A percentile compares a stretch with the other conserved stretches of the same genome.
These are phyloP conservation scores for Erebia palarica DNA, from an alignment of 2,888 invertebrate genomes.

Conservation along the genomic window DNA sequence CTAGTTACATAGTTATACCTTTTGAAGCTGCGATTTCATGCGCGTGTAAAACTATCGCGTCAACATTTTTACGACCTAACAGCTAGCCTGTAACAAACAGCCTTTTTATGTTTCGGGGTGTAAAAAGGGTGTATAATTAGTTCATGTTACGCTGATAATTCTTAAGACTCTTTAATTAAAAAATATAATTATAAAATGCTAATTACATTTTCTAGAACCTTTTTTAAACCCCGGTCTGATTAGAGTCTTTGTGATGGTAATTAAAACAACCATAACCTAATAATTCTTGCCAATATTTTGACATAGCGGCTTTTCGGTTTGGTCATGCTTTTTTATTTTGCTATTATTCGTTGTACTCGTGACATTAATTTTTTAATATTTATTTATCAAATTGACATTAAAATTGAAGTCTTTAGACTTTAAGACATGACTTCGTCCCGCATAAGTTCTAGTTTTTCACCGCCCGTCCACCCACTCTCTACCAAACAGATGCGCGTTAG, in stretches of 20 bases:
- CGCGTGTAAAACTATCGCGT: background rate
- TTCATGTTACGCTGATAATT: slow-evolving; percentile 1
- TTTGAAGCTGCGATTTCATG: too few species aligned
- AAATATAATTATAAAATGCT: background rate
- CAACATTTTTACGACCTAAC: slow-evolving; percentile 8
- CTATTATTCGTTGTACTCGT: too few species aligned
- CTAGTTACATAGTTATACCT: too few species aligned
- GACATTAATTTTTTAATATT: too few species aligned
- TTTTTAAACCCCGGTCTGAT: background rate
- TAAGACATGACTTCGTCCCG: too few species aligned
- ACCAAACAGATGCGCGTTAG: background rate
- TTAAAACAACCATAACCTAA: background rate
- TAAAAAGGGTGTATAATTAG: slow-evolving; percentile 1
- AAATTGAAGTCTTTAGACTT: too few species aligned
- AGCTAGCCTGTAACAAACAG: background rate
- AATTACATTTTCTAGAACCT: slow-evolving; percentile 2
- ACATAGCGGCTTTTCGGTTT: background rate
- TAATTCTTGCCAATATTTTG: background rate
- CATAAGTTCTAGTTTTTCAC: too few species aligned
- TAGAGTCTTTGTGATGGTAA: slow-evolving; percentile 6
- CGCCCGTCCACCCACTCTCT: too few species aligned
- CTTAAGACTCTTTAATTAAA: background rate
- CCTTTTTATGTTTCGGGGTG: slow-evolving; percentile 7
- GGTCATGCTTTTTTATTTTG: background rate
- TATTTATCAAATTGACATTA: too few species aligned